Evolutionary conservation across 2,113 vertebrate genomes (phyloP).

Genomic region (Marmota monax): DNA sequence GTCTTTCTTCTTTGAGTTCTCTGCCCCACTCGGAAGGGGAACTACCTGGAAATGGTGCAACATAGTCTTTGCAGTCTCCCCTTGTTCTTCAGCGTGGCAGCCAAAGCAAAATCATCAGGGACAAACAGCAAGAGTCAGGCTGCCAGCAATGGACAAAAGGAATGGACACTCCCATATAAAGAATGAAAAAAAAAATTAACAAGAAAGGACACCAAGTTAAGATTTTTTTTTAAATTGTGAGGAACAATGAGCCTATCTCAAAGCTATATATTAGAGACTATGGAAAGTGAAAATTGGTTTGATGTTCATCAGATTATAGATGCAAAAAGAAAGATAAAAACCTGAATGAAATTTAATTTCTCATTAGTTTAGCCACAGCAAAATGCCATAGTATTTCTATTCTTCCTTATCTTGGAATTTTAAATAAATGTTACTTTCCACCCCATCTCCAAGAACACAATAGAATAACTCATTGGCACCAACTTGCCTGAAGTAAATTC

Average conservation of each 20-base stretch:
- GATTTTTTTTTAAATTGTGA: not conserved
- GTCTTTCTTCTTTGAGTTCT: not conserved
- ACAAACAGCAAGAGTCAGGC: not conserved
- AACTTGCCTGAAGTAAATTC: not conserved
- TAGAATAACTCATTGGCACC: not conserved
- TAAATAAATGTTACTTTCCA: not conserved
- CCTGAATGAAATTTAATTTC: slow-evolving; percentile 12
- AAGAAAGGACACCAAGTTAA: not conserved
- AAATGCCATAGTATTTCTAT: not conserved
- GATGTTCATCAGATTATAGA: not conserved
- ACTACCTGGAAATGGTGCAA: not conserved
- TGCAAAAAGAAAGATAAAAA: not conserved
- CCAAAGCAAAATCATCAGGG: not conserved
- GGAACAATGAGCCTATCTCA: not conserved
- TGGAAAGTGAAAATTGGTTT: not conserved
- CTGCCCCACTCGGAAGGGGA: not conserved
- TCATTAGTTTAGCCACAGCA: not conserved
- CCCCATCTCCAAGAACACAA: not conserved
- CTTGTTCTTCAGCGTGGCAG: not conserved
- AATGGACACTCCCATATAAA: not conserved
- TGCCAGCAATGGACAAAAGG: not conserved
- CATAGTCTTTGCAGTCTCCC: not conserved
- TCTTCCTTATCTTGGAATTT: not conserved
- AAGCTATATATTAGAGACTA: not conserved
- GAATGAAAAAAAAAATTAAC: not conserved